Conservation (phyloP, 2,888 invertebrate species). For the Epinotia nisella region DNA sequence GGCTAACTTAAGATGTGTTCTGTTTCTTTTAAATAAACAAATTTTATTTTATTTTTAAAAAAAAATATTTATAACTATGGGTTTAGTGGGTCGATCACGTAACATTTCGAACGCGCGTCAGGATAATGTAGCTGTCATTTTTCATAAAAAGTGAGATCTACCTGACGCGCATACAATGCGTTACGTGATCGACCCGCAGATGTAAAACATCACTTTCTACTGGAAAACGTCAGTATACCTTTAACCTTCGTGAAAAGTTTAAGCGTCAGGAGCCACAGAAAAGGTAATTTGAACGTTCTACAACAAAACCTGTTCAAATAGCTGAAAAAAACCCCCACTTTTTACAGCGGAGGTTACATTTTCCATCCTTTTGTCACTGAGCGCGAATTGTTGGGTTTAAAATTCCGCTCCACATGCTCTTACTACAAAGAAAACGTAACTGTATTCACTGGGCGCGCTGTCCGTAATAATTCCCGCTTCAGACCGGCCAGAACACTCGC, state of each 20-base stretch:
- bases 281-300: constrained; percentile 19
- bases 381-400: constrained; percentile 44
- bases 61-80: too few relatives aligned
- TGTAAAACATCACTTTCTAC: not conserved
- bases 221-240: too few relatives aligned
- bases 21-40: too few relatives aligned
- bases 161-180: too few relatives aligned
- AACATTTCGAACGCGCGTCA: too few relatives aligned
- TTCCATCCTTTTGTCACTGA: constrained; percentile 32
- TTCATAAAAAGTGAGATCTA: too few relatives aligned
- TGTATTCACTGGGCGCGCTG: constrained; percentile 50
- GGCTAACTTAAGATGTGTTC: too few relatives aligned
- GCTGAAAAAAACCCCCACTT: constrained; percentile 21
- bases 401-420: constrained; percentile 46
- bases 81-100: too few relatives aligned
- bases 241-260: constrained; percentile 5
- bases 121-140: too few relatives aligned
- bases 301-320: constrained; percentile 15
- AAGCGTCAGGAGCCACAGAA: constrained; percentile 1
- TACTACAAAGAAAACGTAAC: constrained; percentile 50
- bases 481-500: constrained; percentile 57
- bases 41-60: too few relatives aligned
- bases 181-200: too few relatives aligned
- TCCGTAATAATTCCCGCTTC: constrained; percentile 53
- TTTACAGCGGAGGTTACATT: constrained; percentile 35